Percentiles rank a stretch among this genome's conserved stretches.
Conservation (phyloP, 2,797 vertebrate genomes). For the Lacerta bilineata region DNA sequence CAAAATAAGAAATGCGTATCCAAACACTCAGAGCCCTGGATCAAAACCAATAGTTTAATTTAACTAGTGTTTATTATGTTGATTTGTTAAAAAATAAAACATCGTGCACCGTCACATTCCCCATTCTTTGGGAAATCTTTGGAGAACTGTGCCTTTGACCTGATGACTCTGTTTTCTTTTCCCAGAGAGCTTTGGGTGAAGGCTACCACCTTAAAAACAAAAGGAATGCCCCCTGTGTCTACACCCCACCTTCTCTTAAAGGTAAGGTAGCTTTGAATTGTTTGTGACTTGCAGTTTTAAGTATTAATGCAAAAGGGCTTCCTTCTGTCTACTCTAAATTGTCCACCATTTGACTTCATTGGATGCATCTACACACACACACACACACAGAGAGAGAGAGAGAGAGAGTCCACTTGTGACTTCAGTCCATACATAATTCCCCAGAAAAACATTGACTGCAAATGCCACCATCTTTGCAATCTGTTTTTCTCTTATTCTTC, state of each 20-base stretch:
- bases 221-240: conserved; percentile 90
- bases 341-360: too few species aligned
- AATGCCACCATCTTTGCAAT: not conserved
- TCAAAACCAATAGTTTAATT: conserved; percentile 21
- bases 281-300: not conserved
- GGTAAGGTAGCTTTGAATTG: conserved; percentile 78
- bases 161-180: conserved; percentile 14
- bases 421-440: not conserved
- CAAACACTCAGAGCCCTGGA: not conserved
- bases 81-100: not conserved
- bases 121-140: not conserved
- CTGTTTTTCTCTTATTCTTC: too few species aligned
- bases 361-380: too few species aligned
- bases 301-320: not conserved
- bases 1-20: not conserved
- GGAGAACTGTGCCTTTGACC: not conserved
- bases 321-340: too few species aligned
- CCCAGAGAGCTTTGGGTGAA: conserved; percentile 91
- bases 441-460: not conserved
- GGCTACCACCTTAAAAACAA: conserved; percentile 95
- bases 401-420: too few species aligned
- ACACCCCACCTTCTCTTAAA: conserved; percentile 96
- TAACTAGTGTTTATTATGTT: not conserved
- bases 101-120: not conserved
- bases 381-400: too few species aligned